phyloP scores from a whole-genome alignment of 2,888 invertebrate genomes.

The Acanthosepion lycidas region DNA sequence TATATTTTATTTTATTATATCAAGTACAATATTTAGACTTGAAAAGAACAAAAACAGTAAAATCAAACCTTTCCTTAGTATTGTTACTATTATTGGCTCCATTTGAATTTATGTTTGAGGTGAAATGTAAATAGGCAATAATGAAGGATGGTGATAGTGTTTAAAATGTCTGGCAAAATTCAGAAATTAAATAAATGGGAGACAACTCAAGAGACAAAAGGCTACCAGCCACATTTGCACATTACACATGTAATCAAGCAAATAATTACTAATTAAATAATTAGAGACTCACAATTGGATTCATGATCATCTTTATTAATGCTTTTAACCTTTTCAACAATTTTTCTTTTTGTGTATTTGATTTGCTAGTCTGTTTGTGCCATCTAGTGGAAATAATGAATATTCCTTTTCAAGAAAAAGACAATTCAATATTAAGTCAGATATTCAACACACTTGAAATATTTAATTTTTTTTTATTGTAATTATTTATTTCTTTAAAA shows the following conservation, averaged over 20 bases:
- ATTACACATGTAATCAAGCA: constrained; percentile 6
- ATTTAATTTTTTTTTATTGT: no score
- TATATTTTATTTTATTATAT: background rate
- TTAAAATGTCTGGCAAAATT: constrained; percentile 1
- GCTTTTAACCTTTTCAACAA: background rate
- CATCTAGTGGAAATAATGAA: no score
- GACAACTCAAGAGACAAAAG: background rate
- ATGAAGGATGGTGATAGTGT: background rate
- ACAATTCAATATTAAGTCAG: no score
- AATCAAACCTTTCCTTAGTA: background rate
- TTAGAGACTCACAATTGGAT: constrained; percentile 20
- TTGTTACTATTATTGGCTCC: background rate
- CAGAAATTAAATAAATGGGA: background rate
- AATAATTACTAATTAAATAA: constrained; percentile 12
- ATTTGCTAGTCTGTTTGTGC: no score
- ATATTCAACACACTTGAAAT: no score
- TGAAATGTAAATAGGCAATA: background rate
- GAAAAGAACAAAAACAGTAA: background rate
- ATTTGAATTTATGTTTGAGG: background rate
- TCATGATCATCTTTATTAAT: constrained; percentile 8
- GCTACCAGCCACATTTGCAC: constrained; percentile 15
- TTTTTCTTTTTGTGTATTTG: background rate
- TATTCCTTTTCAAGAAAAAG: no score
- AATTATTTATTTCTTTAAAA: no score
- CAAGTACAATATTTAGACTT: background rate